Evolutionary conservation across 1,140 invertebrate genomes (phyloP), one percentile per base, ranked within the genome.

Genomic region (Rhizoglyphus robini): DNA sequence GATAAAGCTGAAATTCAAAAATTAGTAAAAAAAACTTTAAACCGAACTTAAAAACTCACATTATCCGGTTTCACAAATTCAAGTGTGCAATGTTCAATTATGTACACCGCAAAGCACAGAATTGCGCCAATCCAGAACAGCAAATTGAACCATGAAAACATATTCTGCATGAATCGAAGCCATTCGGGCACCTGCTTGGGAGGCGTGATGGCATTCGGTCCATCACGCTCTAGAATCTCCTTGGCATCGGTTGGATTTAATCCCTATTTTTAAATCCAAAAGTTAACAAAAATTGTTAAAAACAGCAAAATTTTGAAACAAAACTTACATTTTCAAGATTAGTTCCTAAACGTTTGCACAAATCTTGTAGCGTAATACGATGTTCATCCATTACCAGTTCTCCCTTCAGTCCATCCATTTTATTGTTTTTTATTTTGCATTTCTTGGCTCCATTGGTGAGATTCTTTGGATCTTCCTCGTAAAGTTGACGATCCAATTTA

Each of bases 341-440:
- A 76, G 92, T 90, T 75, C 88, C 86, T 81, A 96, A 89, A 81
- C 92, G 84, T 81, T 89, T 86, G 80, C 93, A 95, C 69, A 98
- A 81, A 80, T 97, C 92, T 79, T 96, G 90, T 71, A 93, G 83
- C 75, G 90, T 83, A 76, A 98, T 86, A 83, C 90, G 95, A 82
- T 99, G 95, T 80, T 88, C 91, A 79, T 97, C 94, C 63, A 68
- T 62, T 49, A 65, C 25, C 4, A 68, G 36, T 34, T 68, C 67
- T 38, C 32, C 34, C 25, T 69, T 69, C 2, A 68, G 57, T 3
- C 59, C 36, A 2, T 68, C 67, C 23, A 68, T 64, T 5, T 68
- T 34, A 13, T 48, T 62, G 29, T 67, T 49, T 34, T 11, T n/a
- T 61, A n/a, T 66, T 36, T 20, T 38, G 36, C 8, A 11, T 66